These are phyloP conservation scores for Enteromius afrohamiltoni DNA, from an alignment of 2,797 vertebrate genomes.

Conservation along the genomic window DNA sequence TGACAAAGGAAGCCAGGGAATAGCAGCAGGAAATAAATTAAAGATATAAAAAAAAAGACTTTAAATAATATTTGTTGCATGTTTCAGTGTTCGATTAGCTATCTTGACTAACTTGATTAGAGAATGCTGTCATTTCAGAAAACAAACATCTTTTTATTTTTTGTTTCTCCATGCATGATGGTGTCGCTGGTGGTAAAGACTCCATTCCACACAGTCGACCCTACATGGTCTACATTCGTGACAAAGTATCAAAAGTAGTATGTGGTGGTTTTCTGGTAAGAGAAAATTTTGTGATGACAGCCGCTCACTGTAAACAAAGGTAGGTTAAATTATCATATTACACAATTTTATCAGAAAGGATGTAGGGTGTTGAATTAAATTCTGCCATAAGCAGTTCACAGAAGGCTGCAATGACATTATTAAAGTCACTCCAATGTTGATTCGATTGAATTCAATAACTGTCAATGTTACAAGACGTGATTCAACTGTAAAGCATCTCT, in stretches of 20 bases:
- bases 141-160: not conserved
- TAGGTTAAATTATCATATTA: slow-evolving; percentile 48
- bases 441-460: too few relatives aligned
- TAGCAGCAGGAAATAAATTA: not conserved
- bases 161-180: not conserved
- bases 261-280: slow-evolving; percentile 71
- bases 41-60: too few relatives aligned
- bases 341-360: not conserved
- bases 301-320: slow-evolving; percentile 67
- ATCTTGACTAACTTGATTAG: too few relatives aligned
- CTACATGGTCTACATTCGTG: slow-evolving; percentile 64
- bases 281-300: slow-evolving; percentile 71
- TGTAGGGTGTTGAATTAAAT: too few relatives aligned
- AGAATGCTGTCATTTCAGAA: too few relatives aligned
- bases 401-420: too few relatives aligned
- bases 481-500: too few relatives aligned
- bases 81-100: not conserved
- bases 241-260: accelerated
- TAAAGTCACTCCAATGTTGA: too few relatives aligned
- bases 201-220: slow-evolving; percentile 63
- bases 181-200: slow-evolving; percentile 57
- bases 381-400: too few relatives aligned
- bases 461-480: too few relatives aligned
- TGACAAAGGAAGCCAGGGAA: not conserved
- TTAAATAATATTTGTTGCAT: too few relatives aligned